Conservation (phyloP, 2,113 vertebrate genomes). For the Pomatorhinus ruficollis region DNA sequence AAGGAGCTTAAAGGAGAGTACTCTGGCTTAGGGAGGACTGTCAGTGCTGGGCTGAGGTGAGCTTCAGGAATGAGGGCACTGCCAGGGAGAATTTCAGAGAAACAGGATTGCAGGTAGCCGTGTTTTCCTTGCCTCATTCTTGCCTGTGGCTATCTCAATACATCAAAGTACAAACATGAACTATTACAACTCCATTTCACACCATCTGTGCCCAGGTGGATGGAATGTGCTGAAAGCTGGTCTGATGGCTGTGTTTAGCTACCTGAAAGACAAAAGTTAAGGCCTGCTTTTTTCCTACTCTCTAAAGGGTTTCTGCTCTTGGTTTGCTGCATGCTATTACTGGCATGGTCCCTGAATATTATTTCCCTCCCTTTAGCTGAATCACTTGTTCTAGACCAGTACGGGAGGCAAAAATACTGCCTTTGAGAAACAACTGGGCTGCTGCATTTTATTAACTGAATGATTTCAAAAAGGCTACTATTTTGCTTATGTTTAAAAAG, state of each 20-base stretch:
- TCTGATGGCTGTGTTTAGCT: background rate
- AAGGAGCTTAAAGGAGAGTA: background rate
- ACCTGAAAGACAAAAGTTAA: background rate
- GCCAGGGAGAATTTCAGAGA: background rate
- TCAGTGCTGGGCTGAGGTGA: fast-evolving
- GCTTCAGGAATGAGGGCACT: background rate
- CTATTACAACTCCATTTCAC: background rate
- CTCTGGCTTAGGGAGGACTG: background rate
- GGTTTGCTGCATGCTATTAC: background rate
- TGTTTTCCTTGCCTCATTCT: background rate
- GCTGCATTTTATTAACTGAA: background rate
- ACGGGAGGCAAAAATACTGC: background rate
- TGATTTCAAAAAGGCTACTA: background rate
- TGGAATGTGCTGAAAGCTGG: background rate
- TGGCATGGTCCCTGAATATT: background rate
- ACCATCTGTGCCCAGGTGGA: background rate
- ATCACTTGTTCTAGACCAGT: background rate
- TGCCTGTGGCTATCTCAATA: background rate
- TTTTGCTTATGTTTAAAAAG: background rate
- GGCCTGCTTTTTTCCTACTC: fast-evolving
- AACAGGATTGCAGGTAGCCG: background rate
- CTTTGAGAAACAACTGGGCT: background rate
- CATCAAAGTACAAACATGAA: background rate
- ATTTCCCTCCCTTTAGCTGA: background rate
- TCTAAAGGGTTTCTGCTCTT: background rate